phyloP scores from a whole-genome alignment of 2,888 invertebrate genomes.

The Carterocephalus palaemon region DNA sequence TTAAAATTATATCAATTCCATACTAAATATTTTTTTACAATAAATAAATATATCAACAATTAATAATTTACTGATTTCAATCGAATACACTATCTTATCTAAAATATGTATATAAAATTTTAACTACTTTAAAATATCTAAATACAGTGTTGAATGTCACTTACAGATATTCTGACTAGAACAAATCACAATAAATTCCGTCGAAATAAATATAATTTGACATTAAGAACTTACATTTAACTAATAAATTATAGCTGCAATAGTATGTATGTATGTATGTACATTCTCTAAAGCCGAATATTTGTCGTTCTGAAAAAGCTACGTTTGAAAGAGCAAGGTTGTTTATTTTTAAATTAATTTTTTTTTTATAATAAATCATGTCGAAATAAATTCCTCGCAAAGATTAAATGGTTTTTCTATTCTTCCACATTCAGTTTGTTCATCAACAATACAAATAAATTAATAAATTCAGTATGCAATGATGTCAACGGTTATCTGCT shows the following conservation, averaged over 20 bases:
- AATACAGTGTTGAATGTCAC: constrained; percentile 5
- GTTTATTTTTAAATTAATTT: neutral
- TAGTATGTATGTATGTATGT: neutral
- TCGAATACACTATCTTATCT: constrained; percentile 8
- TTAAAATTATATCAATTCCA: constrained; percentile 17
- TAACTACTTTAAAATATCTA: constrained; percentile 21
- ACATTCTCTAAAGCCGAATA: neutral
- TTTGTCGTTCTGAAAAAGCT: constrained; percentile 3
- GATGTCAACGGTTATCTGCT: too few relatives aligned
- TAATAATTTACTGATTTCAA: constrained; percentile 19
- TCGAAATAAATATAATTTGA: constrained; percentile 27
- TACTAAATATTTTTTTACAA: constrained; percentile 16
- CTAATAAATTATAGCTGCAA: constrained; percentile 2
- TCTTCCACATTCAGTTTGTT: too few relatives aligned
- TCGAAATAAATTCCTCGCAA: too few relatives aligned
- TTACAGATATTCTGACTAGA: constrained; percentile 42
- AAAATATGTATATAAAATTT: constrained; percentile 17
- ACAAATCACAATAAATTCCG: constrained; percentile 41
- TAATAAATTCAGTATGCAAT: too few relatives aligned
- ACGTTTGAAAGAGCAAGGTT: neutral
- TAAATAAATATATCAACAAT: constrained; percentile 20
- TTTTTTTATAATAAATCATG: too few relatives aligned
- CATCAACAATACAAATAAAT: too few relatives aligned
- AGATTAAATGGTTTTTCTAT: too few relatives aligned
- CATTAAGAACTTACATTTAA: constrained; percentile 20